phyloP scores from a whole-genome alignment of 2,888 invertebrate species.

The Drosophila atripex region DNA sequence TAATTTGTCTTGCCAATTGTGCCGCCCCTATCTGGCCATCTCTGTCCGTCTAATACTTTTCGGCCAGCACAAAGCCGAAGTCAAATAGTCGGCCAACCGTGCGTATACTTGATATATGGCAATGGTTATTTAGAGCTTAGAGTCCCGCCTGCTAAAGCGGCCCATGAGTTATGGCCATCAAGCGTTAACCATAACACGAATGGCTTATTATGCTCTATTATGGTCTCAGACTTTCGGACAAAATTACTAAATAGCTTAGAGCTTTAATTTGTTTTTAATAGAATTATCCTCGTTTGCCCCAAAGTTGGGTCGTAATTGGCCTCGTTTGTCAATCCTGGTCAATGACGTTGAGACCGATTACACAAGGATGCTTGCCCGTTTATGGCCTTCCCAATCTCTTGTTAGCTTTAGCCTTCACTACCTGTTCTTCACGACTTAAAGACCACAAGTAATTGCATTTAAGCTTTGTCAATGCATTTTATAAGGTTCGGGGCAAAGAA shows the following conservation, averaged over 20 bases:
- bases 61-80: slow-evolving; percentile 46
- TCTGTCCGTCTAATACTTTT: slow-evolving; percentile 22
- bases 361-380: background rate
- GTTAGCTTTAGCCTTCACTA: background rate
- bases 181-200: slow-evolving; percentile 49
- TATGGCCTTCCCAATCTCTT: background rate
- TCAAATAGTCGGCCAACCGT: slow-evolving; percentile 56
- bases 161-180: slow-evolving; percentile 58
- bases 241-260: background rate
- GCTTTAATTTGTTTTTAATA: slow-evolving; percentile 1
- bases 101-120: slow-evolving; percentile 71
- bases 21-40: slow-evolving; percentile 22
- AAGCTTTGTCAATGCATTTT: slow-evolving; percentile 26
- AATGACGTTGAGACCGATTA: slow-evolving; percentile 1
- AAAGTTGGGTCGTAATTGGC: background rate
- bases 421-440: slow-evolving; percentile 10
- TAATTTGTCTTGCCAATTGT: slow-evolving; percentile 67
- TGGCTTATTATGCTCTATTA: background rate
- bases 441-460: slow-evolving; percentile 38
- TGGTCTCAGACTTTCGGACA: background rate
- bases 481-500: slow-evolving; percentile 17
- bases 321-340: background rate
- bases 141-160: slow-evolving; percentile 54
- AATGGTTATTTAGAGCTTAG: slow-evolving; percentile 52
- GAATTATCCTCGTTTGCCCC: background rate